Base-by-base conservation (phyloP, 2,797 vertebrate species). In the Falco novaeseelandiae region DNA sequence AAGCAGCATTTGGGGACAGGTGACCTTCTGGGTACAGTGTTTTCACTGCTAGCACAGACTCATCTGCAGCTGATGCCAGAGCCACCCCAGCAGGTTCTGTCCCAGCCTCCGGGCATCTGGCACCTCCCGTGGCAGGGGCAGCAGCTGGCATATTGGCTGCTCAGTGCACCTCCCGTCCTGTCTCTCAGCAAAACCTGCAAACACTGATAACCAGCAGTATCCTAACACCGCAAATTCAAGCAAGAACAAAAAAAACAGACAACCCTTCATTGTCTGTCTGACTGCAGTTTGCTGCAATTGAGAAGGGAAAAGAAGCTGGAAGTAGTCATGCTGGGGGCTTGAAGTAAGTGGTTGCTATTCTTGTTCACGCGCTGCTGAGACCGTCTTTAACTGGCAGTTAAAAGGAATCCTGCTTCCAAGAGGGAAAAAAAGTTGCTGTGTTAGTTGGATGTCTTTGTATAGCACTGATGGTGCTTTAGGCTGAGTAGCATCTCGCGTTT, bases 81-180 rank as follows among this genome's bases (percentile, higher is more conserved):
- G 83, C 93, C 83, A 96, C 90, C 71, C 93, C 89, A 59, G 71
- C 10, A 1, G 36, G 30, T 61, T 83, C 44, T 79, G 32, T 69
- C 46, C 10, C 4, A 76, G 84, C 73, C 71, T 49, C 32, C 0
- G 0, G 77, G 20, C 0, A 0, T 0, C 0, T 52, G 72, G 55
- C 32, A 85, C 14, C 20, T 85, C 67, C 74, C 1, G 3, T 0
- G 4, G 71, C 5, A 7, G 23, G 23, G 49, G 14, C 71, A 92
- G 84, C 92, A 94, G 77, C 81, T 95, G 85, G 57, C 9, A 4
- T 16, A 38, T 71, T 52, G 80, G 29, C 72, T 65, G 38, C 65
- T 90, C 1, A 0, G 54, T 44, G n/a, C 15, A 1, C 17, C 36
- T 42, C 42, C 69, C 4, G 0, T 77, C 29, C 70, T 42, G 58